These are phyloP conservation scores for Sminthurides aquaticus DNA, from an alignment of 2,888 invertebrate species.

Conservation along the genomic window DNA sequence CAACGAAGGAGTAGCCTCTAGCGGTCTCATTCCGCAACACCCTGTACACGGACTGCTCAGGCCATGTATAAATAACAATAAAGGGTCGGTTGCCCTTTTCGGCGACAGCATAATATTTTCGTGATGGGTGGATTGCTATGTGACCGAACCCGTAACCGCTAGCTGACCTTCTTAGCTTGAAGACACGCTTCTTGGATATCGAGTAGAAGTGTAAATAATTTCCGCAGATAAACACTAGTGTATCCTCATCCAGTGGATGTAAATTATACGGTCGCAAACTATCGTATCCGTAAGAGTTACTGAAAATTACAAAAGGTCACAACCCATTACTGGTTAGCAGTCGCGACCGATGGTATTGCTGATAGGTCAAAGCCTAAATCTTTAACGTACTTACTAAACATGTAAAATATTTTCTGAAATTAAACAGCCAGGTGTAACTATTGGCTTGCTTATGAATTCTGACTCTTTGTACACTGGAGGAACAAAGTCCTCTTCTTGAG, in stretches of 20 bases:
- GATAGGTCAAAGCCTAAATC: too few relatives aligned
- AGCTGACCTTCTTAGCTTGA: conserved; percentile 64
- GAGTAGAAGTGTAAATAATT: conserved; percentile 71
- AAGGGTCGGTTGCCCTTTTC: conserved; percentile 68
- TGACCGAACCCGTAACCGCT: conserved; percentile 75
- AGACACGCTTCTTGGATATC: conserved; percentile 54
- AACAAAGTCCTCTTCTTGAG: conserved; percentile 11
- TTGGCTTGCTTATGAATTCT: conserved; percentile 49
- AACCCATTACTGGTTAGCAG: too few relatives aligned
- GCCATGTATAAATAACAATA: conserved; percentile 77
- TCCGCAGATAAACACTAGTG: conserved; percentile 71
- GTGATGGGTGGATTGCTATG: conserved; percentile 57
- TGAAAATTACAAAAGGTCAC: conserved; percentile 45
- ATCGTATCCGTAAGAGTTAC: conserved; percentile 80
- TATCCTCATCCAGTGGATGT: conserved; percentile 64
- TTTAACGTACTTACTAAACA: conserved; percentile 55
- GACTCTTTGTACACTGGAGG: conserved; percentile 26
- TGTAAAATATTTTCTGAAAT: conserved; percentile 56
- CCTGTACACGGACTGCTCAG: conserved; percentile 64
- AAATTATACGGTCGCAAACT: conserved; percentile 73
- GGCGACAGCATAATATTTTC: conserved; percentile 65
- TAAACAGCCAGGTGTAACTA: conserved; percentile 52
- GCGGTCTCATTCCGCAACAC: conserved; percentile 70
- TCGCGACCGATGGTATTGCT: too few relatives aligned
- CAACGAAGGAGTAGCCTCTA: conserved; percentile 61